Percentiles rank a stretch among this genome's conserved stretches.
These are phyloP conservation scores for Morone chrysops DNA, from an alignment of 2,113 vertebrate species.

Conservation along the genomic window DNA sequence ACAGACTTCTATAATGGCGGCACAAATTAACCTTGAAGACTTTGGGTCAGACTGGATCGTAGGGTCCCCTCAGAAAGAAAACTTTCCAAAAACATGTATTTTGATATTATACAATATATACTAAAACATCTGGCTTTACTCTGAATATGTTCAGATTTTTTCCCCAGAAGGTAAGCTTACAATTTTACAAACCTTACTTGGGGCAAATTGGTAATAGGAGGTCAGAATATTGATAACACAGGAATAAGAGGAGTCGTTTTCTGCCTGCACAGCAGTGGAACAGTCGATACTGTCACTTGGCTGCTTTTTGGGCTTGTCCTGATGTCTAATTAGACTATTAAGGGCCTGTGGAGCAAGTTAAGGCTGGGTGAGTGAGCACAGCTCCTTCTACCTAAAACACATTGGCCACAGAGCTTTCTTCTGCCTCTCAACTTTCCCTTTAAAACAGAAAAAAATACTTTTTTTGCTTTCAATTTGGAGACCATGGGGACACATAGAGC, in stretches of 20 bases:
- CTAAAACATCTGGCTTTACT: background rate
- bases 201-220: background rate
- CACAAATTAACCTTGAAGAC: background rate
- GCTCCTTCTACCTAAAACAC: constrained; percentile 40
- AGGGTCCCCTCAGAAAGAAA: background rate
- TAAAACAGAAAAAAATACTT: background rate
- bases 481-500: background rate
- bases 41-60: constrained; percentile 18
- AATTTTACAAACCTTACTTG: background rate
- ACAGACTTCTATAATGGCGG: constrained; percentile 16
- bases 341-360: constrained; percentile 14
- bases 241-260: background rate
- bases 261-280: constrained; percentile 21
- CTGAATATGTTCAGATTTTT: background rate
- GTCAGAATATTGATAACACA: constrained; percentile 25
- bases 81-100: background rate
- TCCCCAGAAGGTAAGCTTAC: background rate
- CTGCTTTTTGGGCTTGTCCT: constrained; percentile 17
- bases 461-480: constrained; percentile 24
- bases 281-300: constrained; percentile 26
- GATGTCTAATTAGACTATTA: constrained; percentile 34
- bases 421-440: constrained; percentile 18
- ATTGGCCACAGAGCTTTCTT: constrained; percentile 39
- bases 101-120: background rate
- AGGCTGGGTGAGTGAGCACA: constrained; percentile 17